Base-by-base conservation (phyloP, 2,797 vertebrate species). In the Notoglanidium macrostoma region DNA sequence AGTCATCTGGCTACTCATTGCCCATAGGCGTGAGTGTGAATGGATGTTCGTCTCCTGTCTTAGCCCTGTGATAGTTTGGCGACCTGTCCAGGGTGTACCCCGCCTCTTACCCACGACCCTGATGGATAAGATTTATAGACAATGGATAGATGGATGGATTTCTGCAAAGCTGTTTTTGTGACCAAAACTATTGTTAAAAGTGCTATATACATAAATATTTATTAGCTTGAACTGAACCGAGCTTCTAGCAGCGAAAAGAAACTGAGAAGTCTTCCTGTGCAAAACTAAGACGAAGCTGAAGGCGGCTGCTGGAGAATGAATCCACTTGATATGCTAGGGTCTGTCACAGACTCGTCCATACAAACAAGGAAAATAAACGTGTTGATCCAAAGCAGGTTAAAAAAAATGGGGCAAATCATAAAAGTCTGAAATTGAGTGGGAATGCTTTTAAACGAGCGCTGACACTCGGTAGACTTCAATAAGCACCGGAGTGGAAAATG, bases 401-500 rank as follows among this genome's bases (percentile, higher is more conserved):
- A 79, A 57, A 15, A 61, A 44, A 44, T 8, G 21, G 32, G 9
- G 35, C 35, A 32, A 67, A 65, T 44, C 49, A 79, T n/a, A 35
- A 46, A 26, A 61, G 17, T 44, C 78, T 44, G 57, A 67, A 83
- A 67, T 21, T 21, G 61, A 83, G n/a, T 51, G 61, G 55, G 35
- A 61, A 8, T 44, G 78, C 55, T n/a, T 49, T 44, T 44, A 63
- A 61, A 61, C 46, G 23, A 44, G 78, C n/a, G 23, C 57, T 67
- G 80, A 67, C 61, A 67, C 80, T 65, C 40, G 14, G 61, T 67
- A 65, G 44, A 49, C 61, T 9, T 44, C n/a, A 65, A 51, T 29
- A 51, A 83, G 80, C 44, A 7, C 4, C 40, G 77, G 72, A 63
- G 84, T 59, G 51, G 29, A 84, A 84, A 84, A 84, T 23, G 83